phyloP scores from a whole-genome alignment of 2,888 invertebrate species.

The Lepidocyrtoides sp. region DNA sequence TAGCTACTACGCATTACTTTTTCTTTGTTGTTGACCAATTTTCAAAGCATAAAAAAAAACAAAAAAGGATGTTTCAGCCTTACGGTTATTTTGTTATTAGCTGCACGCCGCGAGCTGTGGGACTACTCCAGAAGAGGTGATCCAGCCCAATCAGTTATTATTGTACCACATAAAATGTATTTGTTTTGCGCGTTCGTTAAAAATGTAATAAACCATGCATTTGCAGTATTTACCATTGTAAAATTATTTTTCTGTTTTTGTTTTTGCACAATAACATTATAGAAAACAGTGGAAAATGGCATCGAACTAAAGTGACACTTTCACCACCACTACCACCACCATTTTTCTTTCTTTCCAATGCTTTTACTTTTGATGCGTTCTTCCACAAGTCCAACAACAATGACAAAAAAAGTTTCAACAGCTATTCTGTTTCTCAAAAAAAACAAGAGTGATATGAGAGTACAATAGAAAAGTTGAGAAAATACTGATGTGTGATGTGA shows the following conservation, averaged over 20 bases:
- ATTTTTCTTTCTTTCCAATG: background rate
- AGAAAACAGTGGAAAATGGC: constrained; percentile 9
- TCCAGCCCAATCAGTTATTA: background rate
- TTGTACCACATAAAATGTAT: background rate
- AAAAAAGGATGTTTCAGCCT: background rate
- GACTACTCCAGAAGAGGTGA: background rate
- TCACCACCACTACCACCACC: background rate
- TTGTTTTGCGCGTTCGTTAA: background rate
- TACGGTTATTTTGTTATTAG: background rate
- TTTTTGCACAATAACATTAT: constrained; percentile 1
- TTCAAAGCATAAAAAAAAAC: background rate
- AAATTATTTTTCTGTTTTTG: background rate
- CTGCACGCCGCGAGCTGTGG: no score
- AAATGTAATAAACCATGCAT: background rate
- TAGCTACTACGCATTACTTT: background rate
- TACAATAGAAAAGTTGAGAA: constrained; percentile 6
- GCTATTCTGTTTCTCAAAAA: background rate
- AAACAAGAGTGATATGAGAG: background rate
- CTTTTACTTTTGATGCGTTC: background rate
- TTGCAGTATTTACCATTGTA: background rate
- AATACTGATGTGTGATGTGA: constrained; percentile 7
- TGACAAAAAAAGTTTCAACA: background rate
- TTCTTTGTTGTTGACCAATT: background rate
- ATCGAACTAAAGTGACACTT: constrained; percentile 11
- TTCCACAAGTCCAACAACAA: background rate